Base-by-base conservation (phyloP, 2,113 vertebrate genomes). In the Pitta sordida region DNA sequence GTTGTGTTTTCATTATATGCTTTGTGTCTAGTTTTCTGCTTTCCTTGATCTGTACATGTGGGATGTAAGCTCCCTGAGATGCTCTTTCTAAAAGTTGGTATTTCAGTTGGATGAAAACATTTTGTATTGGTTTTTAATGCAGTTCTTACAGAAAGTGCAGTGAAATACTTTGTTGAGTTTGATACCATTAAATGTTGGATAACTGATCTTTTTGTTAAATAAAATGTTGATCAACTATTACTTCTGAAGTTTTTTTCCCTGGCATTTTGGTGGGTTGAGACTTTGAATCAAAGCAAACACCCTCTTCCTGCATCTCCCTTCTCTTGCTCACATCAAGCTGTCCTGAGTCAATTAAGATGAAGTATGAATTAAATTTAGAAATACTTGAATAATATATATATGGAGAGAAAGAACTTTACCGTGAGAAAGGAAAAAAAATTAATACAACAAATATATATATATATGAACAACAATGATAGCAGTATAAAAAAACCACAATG, bases 161-260 rank as follows among this genome's bases (percentile, higher is more conserved):
- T 88, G 86, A 93, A 80, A 7, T 77, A 3, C 73, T 87, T 89
- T 86, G 64, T 85, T 73, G 63, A 64, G 15, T 77, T 95, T 90
- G 93, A 96, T 96, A 85, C 78, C 20, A 46, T 76, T 73, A 65
- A 85, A 64, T 91, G 75, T 90, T 87, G 82, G 92, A 76, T 91
- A 87, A 86, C 71, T 53, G 93, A 95, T 75, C 51, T 95, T 96
- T 96, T 96, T 94, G 81, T 92, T 93, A 91, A 95, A 97, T 97
- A 96, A 97, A 98, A 80, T 23, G 20, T 77, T 91, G 92, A 95
- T 94, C 46, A 48, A 48, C 36, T 71, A 12, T 37, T 58, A 11
- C 27, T 73, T 69, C 24, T 62, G 30, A 52, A 46, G 36, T 43
- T 85, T 78, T 48, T 56, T 70, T n/a, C 5, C 3, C 13, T 60